Conservation (phyloP, 2,888 invertebrate genomes). For the Caradrina clavipalpis region DNA sequence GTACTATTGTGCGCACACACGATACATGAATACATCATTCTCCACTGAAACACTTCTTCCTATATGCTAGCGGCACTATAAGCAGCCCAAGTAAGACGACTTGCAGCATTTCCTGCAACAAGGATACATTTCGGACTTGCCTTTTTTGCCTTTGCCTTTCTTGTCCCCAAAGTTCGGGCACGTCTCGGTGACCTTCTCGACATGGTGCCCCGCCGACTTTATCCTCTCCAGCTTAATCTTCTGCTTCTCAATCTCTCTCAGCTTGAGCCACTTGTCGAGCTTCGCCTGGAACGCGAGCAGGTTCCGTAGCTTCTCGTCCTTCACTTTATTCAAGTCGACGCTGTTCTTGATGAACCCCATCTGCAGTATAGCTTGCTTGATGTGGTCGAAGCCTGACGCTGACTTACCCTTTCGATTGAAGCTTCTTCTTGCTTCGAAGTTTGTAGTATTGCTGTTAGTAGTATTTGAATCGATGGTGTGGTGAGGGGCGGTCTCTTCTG, state of each 20-base stretch:
- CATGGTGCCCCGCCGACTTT: background rate
- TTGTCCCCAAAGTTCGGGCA: conserved; percentile 37
- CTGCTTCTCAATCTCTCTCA: conserved; percentile 24
- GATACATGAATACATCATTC: too few species aligned
- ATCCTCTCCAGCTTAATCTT: conserved; percentile 20
- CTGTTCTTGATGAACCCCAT: background rate
- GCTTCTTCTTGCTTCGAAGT: conserved; percentile 11
- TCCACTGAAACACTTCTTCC: too few species aligned
- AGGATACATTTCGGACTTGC: conserved; percentile 34
- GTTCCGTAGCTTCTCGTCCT: conserved; percentile 11
- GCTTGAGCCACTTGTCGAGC: conserved; percentile 36
- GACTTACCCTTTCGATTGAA: background rate
- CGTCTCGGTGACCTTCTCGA: background rate
- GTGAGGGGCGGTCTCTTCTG: conserved; percentile 6
- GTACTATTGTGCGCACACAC: too few species aligned
- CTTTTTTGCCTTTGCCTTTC: background rate
- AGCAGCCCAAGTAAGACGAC: conserved; percentile 45
- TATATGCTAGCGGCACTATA: background rate
- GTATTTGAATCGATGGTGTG: background rate
- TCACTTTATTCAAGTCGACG: background rate
- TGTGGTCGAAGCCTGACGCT: conserved; percentile 15
- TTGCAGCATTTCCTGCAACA: conserved; percentile 55
- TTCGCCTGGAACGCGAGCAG: conserved; percentile 20
- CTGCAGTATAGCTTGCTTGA: conserved; percentile 15
- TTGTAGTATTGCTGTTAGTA: background rate